Evolutionary conservation across 2,797 vertebrate genomes (phyloP).

Genomic region (Tolypeutes matacus): DNA sequence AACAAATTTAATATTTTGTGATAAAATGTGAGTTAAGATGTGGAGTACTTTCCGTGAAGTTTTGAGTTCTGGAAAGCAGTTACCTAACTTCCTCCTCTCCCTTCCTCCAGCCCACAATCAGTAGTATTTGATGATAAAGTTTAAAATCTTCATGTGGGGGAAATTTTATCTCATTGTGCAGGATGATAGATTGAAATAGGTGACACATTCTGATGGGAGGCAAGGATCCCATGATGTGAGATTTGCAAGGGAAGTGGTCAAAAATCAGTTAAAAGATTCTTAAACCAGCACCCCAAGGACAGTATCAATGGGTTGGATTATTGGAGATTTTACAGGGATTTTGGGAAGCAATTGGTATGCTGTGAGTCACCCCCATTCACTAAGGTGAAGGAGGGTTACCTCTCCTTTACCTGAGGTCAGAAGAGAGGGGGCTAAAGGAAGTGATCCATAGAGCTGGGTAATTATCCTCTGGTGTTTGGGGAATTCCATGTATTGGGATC

Average conservation of each 20-base stretch:
- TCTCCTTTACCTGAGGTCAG: neutral
- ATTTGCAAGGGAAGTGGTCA: neutral
- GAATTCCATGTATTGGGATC: neutral
- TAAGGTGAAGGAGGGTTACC: neutral
- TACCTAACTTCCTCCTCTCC: neutral
- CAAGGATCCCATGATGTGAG: neutral
- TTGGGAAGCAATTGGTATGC: neutral
- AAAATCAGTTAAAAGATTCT: neutral
- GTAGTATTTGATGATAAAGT: neutral
- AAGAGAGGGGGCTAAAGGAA: neutral
- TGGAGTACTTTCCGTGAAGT: conserved; percentile 1
- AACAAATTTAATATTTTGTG: conserved; percentile 53
- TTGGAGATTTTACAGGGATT: neutral
- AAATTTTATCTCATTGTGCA: neutral
- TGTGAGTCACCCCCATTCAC: neutral
- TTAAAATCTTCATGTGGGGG: neutral
- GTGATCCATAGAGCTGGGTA: neutral
- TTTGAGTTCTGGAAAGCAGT: conserved; percentile 31
- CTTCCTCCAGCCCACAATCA: neutral
- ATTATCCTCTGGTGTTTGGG: neutral
- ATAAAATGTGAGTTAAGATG: conserved; percentile 36
- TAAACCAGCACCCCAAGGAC: neutral
- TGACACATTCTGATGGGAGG: neutral
- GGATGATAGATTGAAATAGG: neutral
- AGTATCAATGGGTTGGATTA: neutral